phyloP scores from a whole-genome alignment of 1,140 invertebrate genomes.

The Drosophila trapezifrons region DNA sequence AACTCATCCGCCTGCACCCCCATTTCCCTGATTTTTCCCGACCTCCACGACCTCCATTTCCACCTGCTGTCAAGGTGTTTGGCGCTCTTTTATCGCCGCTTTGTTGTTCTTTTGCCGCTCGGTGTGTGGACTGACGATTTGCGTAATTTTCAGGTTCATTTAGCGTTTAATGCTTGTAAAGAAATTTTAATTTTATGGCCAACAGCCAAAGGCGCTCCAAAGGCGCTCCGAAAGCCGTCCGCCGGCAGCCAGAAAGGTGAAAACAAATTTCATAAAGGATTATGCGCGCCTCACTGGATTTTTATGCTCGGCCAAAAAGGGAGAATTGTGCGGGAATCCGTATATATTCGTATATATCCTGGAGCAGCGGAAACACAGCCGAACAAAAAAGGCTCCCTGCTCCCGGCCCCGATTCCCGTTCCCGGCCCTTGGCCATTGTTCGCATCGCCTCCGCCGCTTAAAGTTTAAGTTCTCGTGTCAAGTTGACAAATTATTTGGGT shows the following conservation, averaged over 20 bases:
- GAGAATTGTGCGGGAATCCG: not conserved
- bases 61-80: slow-evolving; percentile 55
- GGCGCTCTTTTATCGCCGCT: slow-evolving; percentile 58
- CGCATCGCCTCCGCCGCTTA: slow-evolving; percentile 29
- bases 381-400: not conserved
- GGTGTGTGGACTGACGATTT: slow-evolving; percentile 61
- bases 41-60: slow-evolving; percentile 3
- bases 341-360: slow-evolving; percentile 17
- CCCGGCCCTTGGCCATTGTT: slow-evolving; percentile 13
- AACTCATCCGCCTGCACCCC: slow-evolving; percentile 26
- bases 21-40: too few species aligned
- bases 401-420: not conserved
- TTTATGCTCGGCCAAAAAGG: slow-evolving; percentile 22
- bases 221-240: slow-evolving; percentile 19
- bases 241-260: slow-evolving; percentile 49
- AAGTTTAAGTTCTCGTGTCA: slow-evolving; percentile 69
- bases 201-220: slow-evolving; percentile 61
- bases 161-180: slow-evolving; percentile 83
- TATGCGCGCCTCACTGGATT: slow-evolving; percentile 63
- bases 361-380: slow-evolving; percentile 5
- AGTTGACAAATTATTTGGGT: slow-evolving; percentile 82
- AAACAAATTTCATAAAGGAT: slow-evolving; percentile 78
- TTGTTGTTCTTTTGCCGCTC: slow-evolving; percentile 40
- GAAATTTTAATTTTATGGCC: slow-evolving; percentile 82
- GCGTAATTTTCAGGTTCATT: slow-evolving; percentile 84